Base-by-base conservation (phyloP, 2,888 invertebrate genomes). In the Lacanobia wlatinum region DNA sequence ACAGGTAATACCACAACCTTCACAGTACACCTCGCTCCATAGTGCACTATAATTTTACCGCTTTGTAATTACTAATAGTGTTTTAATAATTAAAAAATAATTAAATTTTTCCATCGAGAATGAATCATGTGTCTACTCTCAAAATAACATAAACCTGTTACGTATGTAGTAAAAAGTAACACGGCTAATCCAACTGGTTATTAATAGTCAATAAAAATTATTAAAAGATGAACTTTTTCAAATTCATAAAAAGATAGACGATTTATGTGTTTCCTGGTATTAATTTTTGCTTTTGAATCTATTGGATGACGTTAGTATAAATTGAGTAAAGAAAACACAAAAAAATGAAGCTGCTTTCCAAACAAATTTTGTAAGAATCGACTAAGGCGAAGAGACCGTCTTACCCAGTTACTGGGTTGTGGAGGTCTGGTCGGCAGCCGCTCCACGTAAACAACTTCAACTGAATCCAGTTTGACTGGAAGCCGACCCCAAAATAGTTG, bases 91-190 rank as follows among this genome's bases (percentile, higher is more conserved):
- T 28, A 1, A 18, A 10, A 40, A 50, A 40, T n/a, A 9, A 18
- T 68, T 16, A 14, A 40, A 55, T 40, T 18, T 60, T 28, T 59
- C 65, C 16, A 65, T 66, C 12, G 18, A 50, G 18, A 18, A 34
- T 23, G 12, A 34, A n/a, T 58, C 7, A 28, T 21, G 12, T 2
- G n/a, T 21, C 21, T 9, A 40, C 14, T 43, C 28, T 0, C 14
- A 34, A 52, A 70, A 18, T 43, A 43, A 14, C 28, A 18, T 1
- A 70, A 34, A 69, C 70, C 28, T 12, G 52, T 69, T 68, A 59
- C 10, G 8, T 2, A 5, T 21, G 14, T 23, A 0, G 14, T 6
- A 12, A 48, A 48, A 23, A 38, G 0, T 38, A 68, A 5, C n/a
- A n/a, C 14, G 21, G 18, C 21, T 23, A 10, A n/a, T 3, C 10